Conservation (phyloP, 2,797 vertebrate genomes). For the Anguilla pacifica region DNA sequence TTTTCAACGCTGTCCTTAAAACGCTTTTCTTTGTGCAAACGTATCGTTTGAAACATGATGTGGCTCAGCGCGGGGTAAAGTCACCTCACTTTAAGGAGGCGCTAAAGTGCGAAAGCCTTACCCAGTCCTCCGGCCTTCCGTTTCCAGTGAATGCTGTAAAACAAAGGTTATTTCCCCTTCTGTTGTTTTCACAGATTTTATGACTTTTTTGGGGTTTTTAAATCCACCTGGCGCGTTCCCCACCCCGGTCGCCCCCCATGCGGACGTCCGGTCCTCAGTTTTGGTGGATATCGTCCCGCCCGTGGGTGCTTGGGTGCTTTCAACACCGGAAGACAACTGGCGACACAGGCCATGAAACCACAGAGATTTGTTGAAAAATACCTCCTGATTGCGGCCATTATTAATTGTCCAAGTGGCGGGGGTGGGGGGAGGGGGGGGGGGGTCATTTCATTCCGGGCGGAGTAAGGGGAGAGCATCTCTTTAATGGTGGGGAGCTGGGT, state of each 20-base stretch:
- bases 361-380: conserved; percentile 52
- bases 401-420: conserved; percentile 60
- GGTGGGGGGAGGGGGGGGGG: background rate
- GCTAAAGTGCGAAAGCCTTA: background rate
- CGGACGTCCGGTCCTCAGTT: background rate
- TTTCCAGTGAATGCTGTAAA: background rate
- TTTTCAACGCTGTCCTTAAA: background rate
- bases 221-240: background rate
- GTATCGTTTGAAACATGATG: background rate
- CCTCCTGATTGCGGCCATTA: conserved; percentile 59
- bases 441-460: background rate
- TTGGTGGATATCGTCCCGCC: background rate
- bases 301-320: conserved; percentile 39
- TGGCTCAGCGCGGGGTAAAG: background rate
- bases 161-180: background rate
- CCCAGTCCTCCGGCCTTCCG: background rate
- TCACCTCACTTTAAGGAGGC: background rate
- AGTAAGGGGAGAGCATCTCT: background rate
- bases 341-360: conserved; percentile 54
- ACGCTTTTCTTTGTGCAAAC: background rate
- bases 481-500: conserved; percentile 11
- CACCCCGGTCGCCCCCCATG: background rate
- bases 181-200: background rate
- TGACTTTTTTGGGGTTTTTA: background rate
- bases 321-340: conserved; percentile 64